These are phyloP conservation scores for Watsonalla cultraria DNA, from an alignment of 2,888 invertebrate species.

Conservation along the genomic window DNA sequence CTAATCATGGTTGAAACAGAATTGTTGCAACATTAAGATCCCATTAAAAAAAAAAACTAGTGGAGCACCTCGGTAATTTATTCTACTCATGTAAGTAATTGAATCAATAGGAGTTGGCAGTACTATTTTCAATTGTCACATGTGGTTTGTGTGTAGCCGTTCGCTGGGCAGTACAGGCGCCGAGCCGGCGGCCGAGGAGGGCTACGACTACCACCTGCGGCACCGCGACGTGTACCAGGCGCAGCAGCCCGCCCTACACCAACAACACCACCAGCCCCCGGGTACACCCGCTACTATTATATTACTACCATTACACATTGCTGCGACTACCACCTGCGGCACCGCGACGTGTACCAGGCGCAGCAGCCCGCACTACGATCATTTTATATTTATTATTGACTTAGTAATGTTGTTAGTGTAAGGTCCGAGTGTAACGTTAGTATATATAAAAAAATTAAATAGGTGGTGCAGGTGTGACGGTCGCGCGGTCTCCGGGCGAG, in stretches of 20 bases:
- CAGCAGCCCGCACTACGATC: slow-evolving; percentile 47
- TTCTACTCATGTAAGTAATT: too few relatives aligned
- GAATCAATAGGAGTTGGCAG: too few relatives aligned
- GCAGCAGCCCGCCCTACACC: slow-evolving; percentile 48
- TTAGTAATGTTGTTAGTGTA: too few relatives aligned
- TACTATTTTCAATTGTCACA: not conserved
- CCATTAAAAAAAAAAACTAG: too few relatives aligned
- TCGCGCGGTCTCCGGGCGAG: slow-evolving; percentile 29
- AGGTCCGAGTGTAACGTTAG: not conserved
- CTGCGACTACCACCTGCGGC: slow-evolving; percentile 78
- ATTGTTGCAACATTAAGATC: too few relatives aligned
- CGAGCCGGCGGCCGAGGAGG: slow-evolving; percentile 87
- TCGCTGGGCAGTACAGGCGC: slow-evolving; percentile 78
- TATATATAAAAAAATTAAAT: not conserved
- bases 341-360: slow-evolving; percentile 70
- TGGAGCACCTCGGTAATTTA: too few relatives aligned
- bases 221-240: slow-evolving; percentile 71
- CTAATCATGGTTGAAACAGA: too few relatives aligned
- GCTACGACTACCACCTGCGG: slow-evolving; percentile 79
- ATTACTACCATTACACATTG: too few relatives aligned
- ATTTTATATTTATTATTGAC: too few relatives aligned
- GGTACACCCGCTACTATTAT: slow-evolving; percentile 30
- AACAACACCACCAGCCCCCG: slow-evolving; percentile 61
- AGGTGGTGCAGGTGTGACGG: slow-evolving; percentile 17
- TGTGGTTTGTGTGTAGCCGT: slow-evolving; percentile 40